Evolutionary conservation across 1,140 invertebrate genomes (phyloP).

Genomic region (Spodoptera frugiperda): DNA sequence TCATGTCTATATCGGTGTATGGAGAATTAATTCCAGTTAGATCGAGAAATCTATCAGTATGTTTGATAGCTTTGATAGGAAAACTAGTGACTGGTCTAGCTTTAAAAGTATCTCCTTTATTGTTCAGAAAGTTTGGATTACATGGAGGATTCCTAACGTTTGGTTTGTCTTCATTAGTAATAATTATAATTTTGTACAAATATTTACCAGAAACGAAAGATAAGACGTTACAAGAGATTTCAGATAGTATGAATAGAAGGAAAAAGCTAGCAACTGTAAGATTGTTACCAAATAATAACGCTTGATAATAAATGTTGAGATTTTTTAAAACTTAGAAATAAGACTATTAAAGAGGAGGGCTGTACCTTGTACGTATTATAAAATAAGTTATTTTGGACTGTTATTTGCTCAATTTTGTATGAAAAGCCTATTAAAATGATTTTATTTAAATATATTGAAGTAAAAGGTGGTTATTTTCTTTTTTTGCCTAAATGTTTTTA

Average conservation of each 20-base stretch:
- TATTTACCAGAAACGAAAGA: slow-evolving; percentile 64
- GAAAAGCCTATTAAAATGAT: no score
- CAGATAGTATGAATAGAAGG: slow-evolving; percentile 36
- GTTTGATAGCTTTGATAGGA: slow-evolving; percentile 38
- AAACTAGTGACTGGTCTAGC: slow-evolving; percentile 37
- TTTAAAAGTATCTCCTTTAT: slow-evolving; percentile 57
- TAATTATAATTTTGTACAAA: slow-evolving; percentile 51
- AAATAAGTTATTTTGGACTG: no score
- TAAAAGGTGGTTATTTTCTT: no score
- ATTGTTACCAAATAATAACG: neutral
- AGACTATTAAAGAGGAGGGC: no score
- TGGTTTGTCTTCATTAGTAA: slow-evolving; percentile 46
- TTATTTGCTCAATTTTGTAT: no score
- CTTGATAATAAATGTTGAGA: no score
- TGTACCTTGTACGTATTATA: no score
- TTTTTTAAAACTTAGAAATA: no score
- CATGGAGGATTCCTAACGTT: slow-evolving; percentile 60
- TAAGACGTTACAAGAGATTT: slow-evolving; percentile 62
- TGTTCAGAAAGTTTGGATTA: slow-evolving; percentile 52
- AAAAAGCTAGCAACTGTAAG: neutral
- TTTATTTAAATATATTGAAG: no score
- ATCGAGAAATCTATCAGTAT: slow-evolving; percentile 54
- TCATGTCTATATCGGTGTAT: slow-evolving; percentile 53
- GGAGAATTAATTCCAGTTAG: slow-evolving; percentile 56
- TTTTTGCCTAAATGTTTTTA: no score